A percentile compares a stretch with the other conserved stretches of the same genome.
phyloP scores from a whole-genome alignment of 2,113 vertebrate genomes.

The Petaurus breviceps region DNA sequence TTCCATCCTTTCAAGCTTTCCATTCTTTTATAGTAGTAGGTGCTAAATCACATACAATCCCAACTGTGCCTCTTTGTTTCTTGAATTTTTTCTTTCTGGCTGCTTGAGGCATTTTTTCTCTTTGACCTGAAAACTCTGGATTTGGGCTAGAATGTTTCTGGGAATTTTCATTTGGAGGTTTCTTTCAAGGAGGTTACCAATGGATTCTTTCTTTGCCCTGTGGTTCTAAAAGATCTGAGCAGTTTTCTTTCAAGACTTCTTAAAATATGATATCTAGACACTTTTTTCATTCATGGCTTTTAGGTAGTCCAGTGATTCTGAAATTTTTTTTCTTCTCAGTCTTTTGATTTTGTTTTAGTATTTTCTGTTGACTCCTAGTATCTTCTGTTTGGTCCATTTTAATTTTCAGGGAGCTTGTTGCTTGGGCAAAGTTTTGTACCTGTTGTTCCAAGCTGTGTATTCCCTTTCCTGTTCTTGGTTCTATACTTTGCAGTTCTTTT shows the following conservation, averaged over 20 bases:
- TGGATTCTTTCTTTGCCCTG: too few relatives aligned
- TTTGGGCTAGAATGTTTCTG: too few relatives aligned
- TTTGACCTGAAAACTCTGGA: too few relatives aligned
- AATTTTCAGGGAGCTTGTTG: not conserved
- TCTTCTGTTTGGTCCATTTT: not conserved
- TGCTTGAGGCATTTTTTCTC: too few relatives aligned
- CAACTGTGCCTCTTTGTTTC: not conserved
- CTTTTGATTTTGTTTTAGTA: not conserved
- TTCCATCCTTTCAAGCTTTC: not conserved
- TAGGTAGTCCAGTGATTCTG: not conserved
- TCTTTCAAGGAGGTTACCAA: too few relatives aligned
- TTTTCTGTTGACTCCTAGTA: not conserved
- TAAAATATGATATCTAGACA: not conserved
- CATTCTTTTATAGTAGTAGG: not conserved
- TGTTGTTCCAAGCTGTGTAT: not conserved
- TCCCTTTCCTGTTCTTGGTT: not conserved
- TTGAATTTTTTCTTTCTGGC: not conserved
- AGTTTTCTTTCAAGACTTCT: not conserved
- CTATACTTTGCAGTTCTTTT: not conserved
- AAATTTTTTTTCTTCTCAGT: not conserved
- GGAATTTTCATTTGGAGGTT: too few relatives aligned
- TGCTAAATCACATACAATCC: not conserved
- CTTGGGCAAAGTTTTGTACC: not conserved
- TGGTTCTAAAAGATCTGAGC: too few relatives aligned
- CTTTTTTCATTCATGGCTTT: not conserved